Evolutionary conservation across 2,113 vertebrate species (phyloP), one percentile per base, ranked within the genome.

Genomic region (Indicator indicator): DNA sequence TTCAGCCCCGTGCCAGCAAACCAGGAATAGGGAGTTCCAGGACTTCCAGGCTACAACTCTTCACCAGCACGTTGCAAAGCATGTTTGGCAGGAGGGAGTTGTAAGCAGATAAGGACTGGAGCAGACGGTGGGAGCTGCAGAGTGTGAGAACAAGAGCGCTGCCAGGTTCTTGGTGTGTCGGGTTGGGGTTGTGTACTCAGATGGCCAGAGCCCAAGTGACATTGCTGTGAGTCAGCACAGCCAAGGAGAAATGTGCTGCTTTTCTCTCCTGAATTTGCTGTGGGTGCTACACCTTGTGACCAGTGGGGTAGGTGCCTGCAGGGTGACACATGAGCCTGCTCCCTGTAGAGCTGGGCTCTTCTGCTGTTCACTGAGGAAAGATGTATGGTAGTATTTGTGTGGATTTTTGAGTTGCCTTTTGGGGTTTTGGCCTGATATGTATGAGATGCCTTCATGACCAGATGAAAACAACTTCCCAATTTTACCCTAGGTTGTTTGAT

Each of bases 291-390:
- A 11, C 1, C 3, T 16, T 14, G 33, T 82, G 64, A 46, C 13
- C 38, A 14, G 33, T 21, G 44, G 42, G 0, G 0, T 4, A 27
- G 67, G 38, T 44, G 10, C 50, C 38, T 24, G n/a, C 27, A 9
- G n/a, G 63, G 5, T 52, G 48, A 19, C 5, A 3, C 0, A 0
- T 32, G 56, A 68, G 52, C 21, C 58, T 69, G 27, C 40, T 68
- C 32, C 65, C 28, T 52, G 46, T 2, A 52, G 20, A 16, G 42
- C 40, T 62, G 40, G 20, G 68, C 42, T 76, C 48, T 56, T 76
- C 2, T 20, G 12, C 56, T 38, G 12, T 30, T 78, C 46, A 3
- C n/a, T n/a, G 12, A 28, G 42, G 83, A 74, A 71, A 84, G 4
- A 20, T 0, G 6, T 10, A 0, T 55, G 2, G 68, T 50, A 44